Base-by-base conservation (phyloP, 2,888 invertebrate genomes). In the Phyllotreta striolata region DNA sequence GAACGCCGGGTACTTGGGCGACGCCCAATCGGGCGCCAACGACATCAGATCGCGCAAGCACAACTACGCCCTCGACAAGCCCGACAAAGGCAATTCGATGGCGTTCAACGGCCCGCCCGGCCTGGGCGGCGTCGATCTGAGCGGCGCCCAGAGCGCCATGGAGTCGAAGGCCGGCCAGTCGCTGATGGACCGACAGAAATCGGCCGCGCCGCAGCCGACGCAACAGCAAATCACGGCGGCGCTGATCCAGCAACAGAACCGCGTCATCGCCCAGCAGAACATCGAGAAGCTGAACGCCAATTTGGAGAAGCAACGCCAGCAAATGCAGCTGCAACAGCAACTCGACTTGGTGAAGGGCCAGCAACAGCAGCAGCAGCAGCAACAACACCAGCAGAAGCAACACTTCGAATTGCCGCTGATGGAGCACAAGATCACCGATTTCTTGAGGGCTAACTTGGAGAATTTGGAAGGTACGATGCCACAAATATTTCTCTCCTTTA, bases 361-460 rank as follows among this genome's bases (percentile, higher is more conserved):
- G 62, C 78, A 78, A 66, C 77, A 77, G 51, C 74, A 79, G 62
- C 73, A 82, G 61, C 76, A 78, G 60, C 76, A 78, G 62, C 81
- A 80, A 67, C 78, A 79, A 63, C 72, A 73, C n/a, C 74, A 75
- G 60, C 76, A 77, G 61, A 76, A 79, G 62, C 75, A 76, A 62
- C 81, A 82, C 69, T 82, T 81, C 69, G 82, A 82, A 51, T 68
- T 81, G 62, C 80, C 81, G 0, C 68, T 81, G 38, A 79, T 81
- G 73, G 89, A 89, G 76, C 89, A 89, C 71, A 90, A 90, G 77
- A 83, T 91, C 37, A 88, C 89, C 10, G 91, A 91, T 77, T 91
- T 91, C 77, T 81, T 89, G 66, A 86, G 91, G 74, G 88, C 89
- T 6, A 91, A 90, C 80, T 79, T 90, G 67, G 91, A 91, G 74